Evolutionary conservation across 2,113 vertebrate genomes (phyloP), one percentile per base, ranked within the genome.

Genomic region (Pipa parva): DNA sequence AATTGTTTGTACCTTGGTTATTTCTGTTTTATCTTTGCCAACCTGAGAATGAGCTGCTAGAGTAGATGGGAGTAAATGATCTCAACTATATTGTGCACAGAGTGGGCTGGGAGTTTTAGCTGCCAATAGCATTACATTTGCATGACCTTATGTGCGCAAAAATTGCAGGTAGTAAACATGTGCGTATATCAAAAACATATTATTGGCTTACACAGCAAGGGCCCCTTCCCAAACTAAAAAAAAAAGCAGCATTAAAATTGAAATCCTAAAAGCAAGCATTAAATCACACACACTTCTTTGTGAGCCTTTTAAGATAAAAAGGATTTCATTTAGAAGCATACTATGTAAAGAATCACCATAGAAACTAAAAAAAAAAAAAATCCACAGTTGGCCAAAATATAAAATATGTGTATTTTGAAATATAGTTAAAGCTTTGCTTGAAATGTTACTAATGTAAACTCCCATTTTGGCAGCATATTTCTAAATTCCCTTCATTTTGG

Each of bases 371-470:
- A 11, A 56, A 10, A 17, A 12, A 12, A 4, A 18, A 3, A 29
- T 31, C 9, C 26, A 20, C 20, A 13, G 28, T 18, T 29, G 52
- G 15, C 28, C 27, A 12, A 29, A 7, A 31, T 56, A 56, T 56
- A 56, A 56, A 29, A 31, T 56, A 56, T 31, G 52, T 56, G 52
- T n/a, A 29, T 13, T 56, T 56, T 56, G 17, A 56, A 11, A 20
- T 52, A 9, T 52, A 56, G 52, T 31, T 26, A 27, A 56, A 31
- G 28, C 52, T 31, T 29, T 31, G 27, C 52, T 56, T 29, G 13
- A 20, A 31, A 31, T 31, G 17, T 29, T n/a, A 27, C 29, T 31
- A n/a, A 31, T 31, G 27, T 56, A 56, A 29, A 56, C 24, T 48
- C 13, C 25, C 17, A n/a, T 31, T 31, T 56, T 56, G 52, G 27